Evolutionary conservation across 2,888 invertebrate genomes (phyloP).

Genomic region (Pristionchus exspectatus): DNA sequence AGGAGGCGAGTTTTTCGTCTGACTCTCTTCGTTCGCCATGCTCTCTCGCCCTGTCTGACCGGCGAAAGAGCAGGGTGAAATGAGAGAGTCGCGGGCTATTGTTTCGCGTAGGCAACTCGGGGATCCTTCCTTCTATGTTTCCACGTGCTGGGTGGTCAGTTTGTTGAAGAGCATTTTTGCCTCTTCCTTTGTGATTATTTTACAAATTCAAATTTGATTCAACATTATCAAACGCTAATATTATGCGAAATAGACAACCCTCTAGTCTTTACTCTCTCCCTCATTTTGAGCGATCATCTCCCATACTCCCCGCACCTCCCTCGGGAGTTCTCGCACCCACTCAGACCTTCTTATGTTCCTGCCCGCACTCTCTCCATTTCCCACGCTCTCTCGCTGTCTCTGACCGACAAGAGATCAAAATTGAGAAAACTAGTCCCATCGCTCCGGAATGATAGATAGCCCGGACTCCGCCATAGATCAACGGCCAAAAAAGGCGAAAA

Average conservation of each 20-base stretch:
- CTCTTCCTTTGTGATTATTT: too few relatives aligned
- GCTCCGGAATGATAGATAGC: background rate
- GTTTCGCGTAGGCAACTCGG: too few relatives aligned
- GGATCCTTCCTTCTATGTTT: too few relatives aligned
- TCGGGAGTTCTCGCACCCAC: background rate
- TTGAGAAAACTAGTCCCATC: background rate
- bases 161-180: too few relatives aligned
- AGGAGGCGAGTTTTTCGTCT: background rate
- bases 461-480: constrained; percentile 7
- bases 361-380: background rate
- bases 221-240: background rate
- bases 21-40: background rate
- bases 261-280: background rate
- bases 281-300: background rate
- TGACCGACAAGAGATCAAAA: background rate
- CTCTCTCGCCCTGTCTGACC: background rate
- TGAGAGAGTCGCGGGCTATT: background rate
- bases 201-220: too few relatives aligned
- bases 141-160: too few relatives aligned
- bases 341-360: background rate
- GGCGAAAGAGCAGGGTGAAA: background rate
- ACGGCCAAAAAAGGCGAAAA: background rate
- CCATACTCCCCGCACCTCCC: background rate
- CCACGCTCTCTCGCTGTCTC: background rate
- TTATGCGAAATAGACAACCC: background rate